Evolutionary conservation across 2,113 vertebrate species (phyloP).

Genomic region (Sceloporus tristichus): DNA sequence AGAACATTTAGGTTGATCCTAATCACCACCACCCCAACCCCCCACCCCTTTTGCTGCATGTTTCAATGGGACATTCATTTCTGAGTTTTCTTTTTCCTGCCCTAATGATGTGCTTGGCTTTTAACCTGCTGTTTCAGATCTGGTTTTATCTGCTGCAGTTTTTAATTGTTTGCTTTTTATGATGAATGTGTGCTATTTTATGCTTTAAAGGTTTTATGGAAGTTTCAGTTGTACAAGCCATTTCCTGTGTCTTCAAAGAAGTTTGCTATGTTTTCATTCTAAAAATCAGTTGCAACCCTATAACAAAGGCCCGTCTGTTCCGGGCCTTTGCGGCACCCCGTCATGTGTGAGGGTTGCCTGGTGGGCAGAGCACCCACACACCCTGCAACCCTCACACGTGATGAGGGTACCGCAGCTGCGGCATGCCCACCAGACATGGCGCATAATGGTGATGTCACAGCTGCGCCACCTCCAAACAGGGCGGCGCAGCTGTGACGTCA

Average conservation of each 20-base stretch:
- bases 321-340: no score
- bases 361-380: no score
- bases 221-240: neutral
- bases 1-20: neutral
- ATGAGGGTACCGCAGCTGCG: no score
- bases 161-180: slow-evolving; percentile 20
- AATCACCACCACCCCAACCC: no score
- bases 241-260: neutral
- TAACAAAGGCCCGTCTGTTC: no score
- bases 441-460: no score
- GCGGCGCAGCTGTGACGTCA: no score
- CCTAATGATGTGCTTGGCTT: neutral
- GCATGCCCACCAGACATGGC: no score
- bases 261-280: neutral
- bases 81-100: neutral
- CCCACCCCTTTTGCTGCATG: neutral
- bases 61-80: neutral
- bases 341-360: no score
- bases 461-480: no score
- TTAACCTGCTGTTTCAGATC: slow-evolving; percentile 5
- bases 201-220: neutral
- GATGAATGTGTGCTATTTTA: slow-evolving; percentile 13
- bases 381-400: no score
- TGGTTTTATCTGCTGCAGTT: slow-evolving; percentile 12
- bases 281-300: no score